Evolutionary conservation across 2,888 invertebrate genomes (phyloP).

Genomic region (Fissipunctia ypsillon): DNA sequence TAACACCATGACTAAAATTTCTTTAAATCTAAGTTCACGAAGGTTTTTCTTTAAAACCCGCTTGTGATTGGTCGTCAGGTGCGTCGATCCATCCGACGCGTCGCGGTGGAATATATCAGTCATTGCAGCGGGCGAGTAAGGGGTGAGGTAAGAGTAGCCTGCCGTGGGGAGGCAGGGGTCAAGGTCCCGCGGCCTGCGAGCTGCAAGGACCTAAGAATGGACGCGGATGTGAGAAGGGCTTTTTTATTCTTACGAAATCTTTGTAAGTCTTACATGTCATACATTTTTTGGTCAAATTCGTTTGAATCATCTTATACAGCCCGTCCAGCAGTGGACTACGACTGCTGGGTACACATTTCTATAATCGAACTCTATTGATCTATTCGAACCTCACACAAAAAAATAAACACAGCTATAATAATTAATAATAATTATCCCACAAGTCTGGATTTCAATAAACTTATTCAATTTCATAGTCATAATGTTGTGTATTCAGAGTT

Average conservation of each 20-base stretch:
- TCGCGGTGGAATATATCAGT: constrained; percentile 61
- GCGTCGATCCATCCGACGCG: constrained; percentile 54
- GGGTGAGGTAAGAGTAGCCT: constrained; percentile 14
- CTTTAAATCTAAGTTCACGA: constrained; percentile 36
- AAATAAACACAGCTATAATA: not conserved
- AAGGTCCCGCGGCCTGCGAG: constrained; percentile 39
- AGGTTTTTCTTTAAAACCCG: constrained; percentile 40
- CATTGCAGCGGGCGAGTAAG: constrained; percentile 53
- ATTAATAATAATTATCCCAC: too few species aligned
- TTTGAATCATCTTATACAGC: too few species aligned
- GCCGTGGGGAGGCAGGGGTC: not conserved
- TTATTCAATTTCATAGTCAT: not conserved
- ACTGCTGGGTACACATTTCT: not conserved
- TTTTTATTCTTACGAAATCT: not conserved
- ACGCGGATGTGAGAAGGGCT: constrained; percentile 41
- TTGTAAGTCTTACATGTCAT: not conserved
- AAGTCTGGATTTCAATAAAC: not conserved
- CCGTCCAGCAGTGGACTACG: not conserved
- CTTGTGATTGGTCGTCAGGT: constrained; percentile 59
- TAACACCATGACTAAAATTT: constrained; percentile 21
- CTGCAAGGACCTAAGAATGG: constrained; percentile 45
- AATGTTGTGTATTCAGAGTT: not conserved
- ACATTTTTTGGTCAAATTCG: not conserved
- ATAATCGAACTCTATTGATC: not conserved
- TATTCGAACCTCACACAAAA: not conserved